Percentiles rank a stretch among this genome's conserved stretches.
Conservation (phyloP, 2,113 vertebrate genomes). For the Meleagris gallopavo region DNA sequence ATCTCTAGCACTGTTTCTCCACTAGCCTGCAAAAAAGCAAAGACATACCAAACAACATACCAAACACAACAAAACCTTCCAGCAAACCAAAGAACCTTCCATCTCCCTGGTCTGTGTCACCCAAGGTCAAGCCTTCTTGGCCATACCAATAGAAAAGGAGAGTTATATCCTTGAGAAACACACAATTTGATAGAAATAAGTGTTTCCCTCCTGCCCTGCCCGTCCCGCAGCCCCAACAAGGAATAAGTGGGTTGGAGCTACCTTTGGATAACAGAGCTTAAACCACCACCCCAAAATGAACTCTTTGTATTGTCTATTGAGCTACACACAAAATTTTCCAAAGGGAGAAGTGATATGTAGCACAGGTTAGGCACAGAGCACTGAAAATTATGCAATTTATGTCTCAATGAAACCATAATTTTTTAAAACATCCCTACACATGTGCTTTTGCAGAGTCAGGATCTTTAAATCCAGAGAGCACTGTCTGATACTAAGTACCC, state of each 20-base stretch:
- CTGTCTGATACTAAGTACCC: not conserved
- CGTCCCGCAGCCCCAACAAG: not conserved
- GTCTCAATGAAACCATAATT: not conserved
- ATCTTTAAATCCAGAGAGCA: not conserved
- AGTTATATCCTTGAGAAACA: not conserved
- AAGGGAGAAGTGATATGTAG: not conserved
- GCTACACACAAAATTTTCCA: not conserved
- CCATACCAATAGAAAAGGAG: not conserved
- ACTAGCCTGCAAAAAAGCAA: not conserved
- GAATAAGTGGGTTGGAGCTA: not conserved
- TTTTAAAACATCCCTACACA: not conserved
- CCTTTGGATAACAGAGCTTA: not conserved
- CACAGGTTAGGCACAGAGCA: not conserved
- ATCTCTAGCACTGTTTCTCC: not conserved
- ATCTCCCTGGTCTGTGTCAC: not conserved
- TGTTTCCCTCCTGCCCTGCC: not conserved
- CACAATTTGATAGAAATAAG: not conserved
- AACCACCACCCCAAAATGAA: not conserved
- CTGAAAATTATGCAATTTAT: constrained; percentile 4
- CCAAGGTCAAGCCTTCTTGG: not conserved
- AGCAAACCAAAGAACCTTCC: not conserved
- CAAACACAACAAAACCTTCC: not conserved
- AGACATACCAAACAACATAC: no score
- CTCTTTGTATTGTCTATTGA: not conserved
- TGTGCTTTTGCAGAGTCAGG: not conserved